phyloP scores from a whole-genome alignment of 2,113 vertebrate species.

The Donacobius atricapilla region DNA sequence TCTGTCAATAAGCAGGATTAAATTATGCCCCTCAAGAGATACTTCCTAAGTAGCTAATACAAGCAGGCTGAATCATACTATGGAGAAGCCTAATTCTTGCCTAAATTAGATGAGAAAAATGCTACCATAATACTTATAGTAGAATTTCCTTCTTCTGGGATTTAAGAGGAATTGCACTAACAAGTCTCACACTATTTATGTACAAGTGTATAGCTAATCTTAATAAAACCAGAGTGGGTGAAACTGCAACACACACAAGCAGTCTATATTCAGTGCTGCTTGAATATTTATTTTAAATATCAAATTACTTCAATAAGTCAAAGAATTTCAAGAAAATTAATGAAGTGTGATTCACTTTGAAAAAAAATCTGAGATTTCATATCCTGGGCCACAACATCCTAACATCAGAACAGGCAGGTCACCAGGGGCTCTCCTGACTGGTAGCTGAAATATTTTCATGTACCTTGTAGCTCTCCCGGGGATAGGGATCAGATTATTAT shows the following conservation, averaged over 20 bases:
- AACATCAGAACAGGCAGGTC: background rate
- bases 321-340: slow-evolving; percentile 6
- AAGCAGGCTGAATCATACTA: background rate
- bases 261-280: background rate
- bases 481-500: background rate
- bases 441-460: fast-evolving
- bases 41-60: background rate
- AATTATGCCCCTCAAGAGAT: background rate
- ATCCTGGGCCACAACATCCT: background rate
- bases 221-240: background rate
- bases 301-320: background rate
- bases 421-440: background rate
- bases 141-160: background rate
- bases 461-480: fast-evolving
- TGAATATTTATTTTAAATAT: background rate
- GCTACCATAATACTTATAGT: background rate
- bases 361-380: background rate
- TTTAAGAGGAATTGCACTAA: background rate
- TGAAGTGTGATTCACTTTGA: background rate
- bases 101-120: background rate
- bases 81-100: background rate
- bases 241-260: background rate
- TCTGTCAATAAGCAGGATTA: background rate
- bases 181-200: background rate
- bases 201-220: background rate